Percentiles rank a stretch among this genome's conserved stretches.
Evolutionary conservation across 2,888 invertebrate genomes (phyloP).

Genomic region (Scaptomyza tumidula): DNA sequence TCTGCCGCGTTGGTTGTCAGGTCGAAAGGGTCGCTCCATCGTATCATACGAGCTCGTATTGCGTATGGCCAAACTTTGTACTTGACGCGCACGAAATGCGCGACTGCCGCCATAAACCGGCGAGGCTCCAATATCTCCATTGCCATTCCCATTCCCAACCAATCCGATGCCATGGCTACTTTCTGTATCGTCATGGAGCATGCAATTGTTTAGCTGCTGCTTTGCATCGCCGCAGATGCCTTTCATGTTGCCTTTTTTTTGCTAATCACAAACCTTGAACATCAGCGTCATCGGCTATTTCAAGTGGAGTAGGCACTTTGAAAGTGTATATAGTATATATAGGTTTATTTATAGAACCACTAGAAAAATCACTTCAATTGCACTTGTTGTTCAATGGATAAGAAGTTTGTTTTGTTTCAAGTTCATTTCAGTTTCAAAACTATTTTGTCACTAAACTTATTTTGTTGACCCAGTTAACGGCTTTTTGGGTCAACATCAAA

Average conservation of each 20-base stretch:
- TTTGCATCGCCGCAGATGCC: constrained; percentile 78
- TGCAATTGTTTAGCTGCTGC: constrained; percentile 77
- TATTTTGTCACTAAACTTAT: constrained; percentile 31
- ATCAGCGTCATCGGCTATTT: constrained; percentile 37
- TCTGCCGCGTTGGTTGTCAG: constrained; percentile 86
- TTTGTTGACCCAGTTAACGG: constrained; percentile 52
- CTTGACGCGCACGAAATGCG: constrained; percentile 60
- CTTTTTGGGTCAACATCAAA: constrained; percentile 56
- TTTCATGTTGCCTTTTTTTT: constrained; percentile 68
- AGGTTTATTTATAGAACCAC: constrained; percentile 4
- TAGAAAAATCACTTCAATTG: constrained; percentile 33
- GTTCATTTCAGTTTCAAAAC: constrained; percentile 37
- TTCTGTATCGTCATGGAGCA: constrained; percentile 56
- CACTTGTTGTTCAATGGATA: constrained; percentile 30
- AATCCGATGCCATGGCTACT: neutral
- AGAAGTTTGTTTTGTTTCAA: constrained; percentile 50
- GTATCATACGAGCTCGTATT: constrained; percentile 81
- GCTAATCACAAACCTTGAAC: constrained; percentile 19
- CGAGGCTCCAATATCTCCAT: constrained; percentile 1
- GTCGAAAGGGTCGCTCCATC: constrained; percentile 81
- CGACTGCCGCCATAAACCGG: constrained; percentile 28
- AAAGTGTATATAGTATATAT: neutral
- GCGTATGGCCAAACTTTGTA: constrained; percentile 65
- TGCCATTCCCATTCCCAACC: constrained; percentile 3
- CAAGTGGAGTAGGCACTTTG: constrained; percentile 28